Conservation (phyloP, 2,797 vertebrate species). For the Melopsittacus undulatus region DNA sequence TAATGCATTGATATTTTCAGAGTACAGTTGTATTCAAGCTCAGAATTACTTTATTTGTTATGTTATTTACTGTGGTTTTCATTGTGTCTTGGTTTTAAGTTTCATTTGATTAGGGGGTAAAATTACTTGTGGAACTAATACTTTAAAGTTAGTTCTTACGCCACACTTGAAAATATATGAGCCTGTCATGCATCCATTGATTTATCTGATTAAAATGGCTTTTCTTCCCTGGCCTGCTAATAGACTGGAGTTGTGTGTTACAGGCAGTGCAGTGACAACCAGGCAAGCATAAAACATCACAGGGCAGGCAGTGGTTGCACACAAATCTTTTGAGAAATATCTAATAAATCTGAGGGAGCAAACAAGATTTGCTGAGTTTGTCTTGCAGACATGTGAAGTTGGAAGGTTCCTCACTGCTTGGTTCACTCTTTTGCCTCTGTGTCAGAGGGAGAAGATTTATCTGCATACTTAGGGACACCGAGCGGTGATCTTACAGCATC, state of each 20-base stretch:
- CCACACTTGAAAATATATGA: not conserved
- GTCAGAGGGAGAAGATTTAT: not conserved
- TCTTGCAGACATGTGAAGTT: not conserved
- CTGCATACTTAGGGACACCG: not conserved
- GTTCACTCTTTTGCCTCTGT: not conserved
- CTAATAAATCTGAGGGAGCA: not conserved
- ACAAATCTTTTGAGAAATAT: not conserved
- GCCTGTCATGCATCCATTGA: not conserved
- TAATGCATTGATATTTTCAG: not conserved
- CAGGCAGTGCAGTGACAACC: not conserved
- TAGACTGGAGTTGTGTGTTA: not conserved
- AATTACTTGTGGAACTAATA: not conserved
- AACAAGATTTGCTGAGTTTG: slow-evolving; percentile 2
- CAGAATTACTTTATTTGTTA: not conserved
- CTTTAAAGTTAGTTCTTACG: not conserved
- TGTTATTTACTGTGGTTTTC: not conserved
- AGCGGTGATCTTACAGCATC: not conserved
- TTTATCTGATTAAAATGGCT: not conserved
- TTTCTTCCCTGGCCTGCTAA: not conserved
- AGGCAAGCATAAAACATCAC: not conserved
- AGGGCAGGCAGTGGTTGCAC: not conserved
- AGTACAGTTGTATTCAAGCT: not conserved
- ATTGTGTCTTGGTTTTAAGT: not conserved
- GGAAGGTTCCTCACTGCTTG: not conserved
- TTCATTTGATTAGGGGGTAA: not conserved